Conservation (phyloP, 2,797 vertebrate genomes). For the Trichosurus vulpecula region DNA sequence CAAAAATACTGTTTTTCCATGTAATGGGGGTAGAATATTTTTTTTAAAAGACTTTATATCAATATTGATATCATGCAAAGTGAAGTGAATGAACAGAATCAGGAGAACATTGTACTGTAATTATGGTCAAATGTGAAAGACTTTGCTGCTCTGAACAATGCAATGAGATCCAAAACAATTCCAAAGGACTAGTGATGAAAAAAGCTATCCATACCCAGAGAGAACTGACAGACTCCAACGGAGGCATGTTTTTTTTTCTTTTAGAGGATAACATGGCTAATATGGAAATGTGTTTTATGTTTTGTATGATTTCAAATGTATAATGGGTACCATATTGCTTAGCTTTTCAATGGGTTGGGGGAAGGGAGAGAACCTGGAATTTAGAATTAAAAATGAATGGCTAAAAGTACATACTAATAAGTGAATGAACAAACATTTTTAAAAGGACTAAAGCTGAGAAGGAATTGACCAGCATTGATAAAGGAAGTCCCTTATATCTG, state of each 20-base stretch:
- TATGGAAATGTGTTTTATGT: neutral
- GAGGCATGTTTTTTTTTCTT: neutral
- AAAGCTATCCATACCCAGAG: neutral
- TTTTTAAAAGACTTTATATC: neutral
- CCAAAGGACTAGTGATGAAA: neutral
- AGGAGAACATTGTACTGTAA: neutral
- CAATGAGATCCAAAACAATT: neutral
- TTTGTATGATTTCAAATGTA: neutral
- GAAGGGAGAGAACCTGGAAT: neutral
- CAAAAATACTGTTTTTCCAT: neutral
- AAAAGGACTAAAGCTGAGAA: neutral
- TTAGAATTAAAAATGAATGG: neutral
- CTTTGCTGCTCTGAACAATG: neutral
- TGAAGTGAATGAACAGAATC: neutral
- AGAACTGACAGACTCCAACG: neutral
- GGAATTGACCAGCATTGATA: neutral
- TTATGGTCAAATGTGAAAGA: neutral
- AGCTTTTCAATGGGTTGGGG: neutral
- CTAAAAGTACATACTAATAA: neutral
- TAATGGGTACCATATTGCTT: neutral
- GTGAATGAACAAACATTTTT: neutral
- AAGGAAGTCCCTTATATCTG: too few species aligned
- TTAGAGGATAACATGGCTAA: neutral
- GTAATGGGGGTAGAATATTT: neutral
- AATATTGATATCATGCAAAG: neutral